A percentile compares a stretch with the other conserved stretches of the same genome.
Conservation (phyloP, 2,797 vertebrate genomes). For the Gambelia wislizenii region DNA sequence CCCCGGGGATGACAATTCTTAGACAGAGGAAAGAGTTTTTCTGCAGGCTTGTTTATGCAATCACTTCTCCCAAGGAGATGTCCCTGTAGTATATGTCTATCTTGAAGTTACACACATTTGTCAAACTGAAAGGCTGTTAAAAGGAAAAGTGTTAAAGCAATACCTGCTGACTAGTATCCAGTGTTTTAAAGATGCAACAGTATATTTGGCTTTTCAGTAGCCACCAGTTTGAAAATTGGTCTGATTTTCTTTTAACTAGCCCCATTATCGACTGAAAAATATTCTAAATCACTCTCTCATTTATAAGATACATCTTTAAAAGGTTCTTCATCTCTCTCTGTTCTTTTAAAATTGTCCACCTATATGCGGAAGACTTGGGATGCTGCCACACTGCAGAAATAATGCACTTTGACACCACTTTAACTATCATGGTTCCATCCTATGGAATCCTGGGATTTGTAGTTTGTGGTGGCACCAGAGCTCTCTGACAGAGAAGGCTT, state of each 20-base stretch:
- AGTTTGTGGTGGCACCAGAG: too few species aligned
- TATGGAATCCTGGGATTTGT: too few species aligned
- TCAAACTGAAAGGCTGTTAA: not conserved
- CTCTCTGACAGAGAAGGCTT: too few species aligned
- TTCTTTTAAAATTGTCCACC: not conserved
- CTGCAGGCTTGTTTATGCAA: not conserved
- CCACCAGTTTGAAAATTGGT: not conserved
- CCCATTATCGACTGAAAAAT: not conserved
- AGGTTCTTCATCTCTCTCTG: not conserved
- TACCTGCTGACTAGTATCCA: not conserved
- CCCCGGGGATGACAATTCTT: constrained; percentile 29
- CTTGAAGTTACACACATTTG: not conserved
- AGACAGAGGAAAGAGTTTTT: not conserved
- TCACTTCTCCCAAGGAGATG: not conserved
- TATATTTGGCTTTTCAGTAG: not conserved
- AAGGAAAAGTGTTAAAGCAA: not conserved
- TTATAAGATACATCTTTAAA: not conserved
- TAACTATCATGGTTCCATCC: too few species aligned
- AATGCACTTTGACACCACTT: too few species aligned
- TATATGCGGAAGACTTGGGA: not conserved
- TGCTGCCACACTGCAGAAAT: too few species aligned
- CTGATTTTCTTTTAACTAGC: not conserved
- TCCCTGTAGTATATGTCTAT: not conserved
- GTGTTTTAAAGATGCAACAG: not conserved
- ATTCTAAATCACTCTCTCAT: not conserved